Percentiles rank a stretch among this genome's conserved stretches.
phyloP scores from a whole-genome alignment of 2,888 invertebrate genomes.

The Drosophila fulvimacula region DNA sequence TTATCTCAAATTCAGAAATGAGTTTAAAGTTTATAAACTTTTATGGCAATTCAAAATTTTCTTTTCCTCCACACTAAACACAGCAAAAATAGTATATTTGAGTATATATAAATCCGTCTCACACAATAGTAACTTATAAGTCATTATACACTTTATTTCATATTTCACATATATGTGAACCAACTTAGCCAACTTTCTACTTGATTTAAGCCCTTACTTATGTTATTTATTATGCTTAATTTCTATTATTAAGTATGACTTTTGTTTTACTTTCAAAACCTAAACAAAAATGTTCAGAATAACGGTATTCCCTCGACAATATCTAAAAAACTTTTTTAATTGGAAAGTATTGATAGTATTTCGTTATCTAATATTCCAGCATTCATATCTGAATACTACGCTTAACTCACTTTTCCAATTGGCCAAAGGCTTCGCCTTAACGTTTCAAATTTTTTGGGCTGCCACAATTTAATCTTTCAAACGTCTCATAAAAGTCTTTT shows the following conservation, averaged over 20 bases:
- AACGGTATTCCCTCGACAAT: slow-evolving; percentile 1
- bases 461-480: slow-evolving; percentile 4
- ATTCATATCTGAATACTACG: neutral
- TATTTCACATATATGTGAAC: neutral
- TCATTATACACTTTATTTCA: neutral
- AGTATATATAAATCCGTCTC: neutral
- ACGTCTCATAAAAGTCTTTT: slow-evolving; percentile 12
- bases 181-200: slow-evolving; percentile 6
- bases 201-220: neutral
- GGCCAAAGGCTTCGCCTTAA: neutral
- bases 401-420: neutral
- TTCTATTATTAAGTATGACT: neutral
- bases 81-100: neutral
- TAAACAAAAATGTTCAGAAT: neutral
- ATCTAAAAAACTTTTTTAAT: neutral
- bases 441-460: slow-evolving; percentile 4
- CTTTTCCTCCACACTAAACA: neutral
- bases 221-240: neutral
- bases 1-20: no score
- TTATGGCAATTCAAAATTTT: neutral
- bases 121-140: neutral
- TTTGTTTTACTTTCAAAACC: slow-evolving; percentile 6
- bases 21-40: neutral
- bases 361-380: slow-evolving; percentile 5
- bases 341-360: slow-evolving; percentile 2